Evolutionary conservation across 2,888 invertebrate species (phyloP).

Genomic region (Clistopyga incitator): DNA sequence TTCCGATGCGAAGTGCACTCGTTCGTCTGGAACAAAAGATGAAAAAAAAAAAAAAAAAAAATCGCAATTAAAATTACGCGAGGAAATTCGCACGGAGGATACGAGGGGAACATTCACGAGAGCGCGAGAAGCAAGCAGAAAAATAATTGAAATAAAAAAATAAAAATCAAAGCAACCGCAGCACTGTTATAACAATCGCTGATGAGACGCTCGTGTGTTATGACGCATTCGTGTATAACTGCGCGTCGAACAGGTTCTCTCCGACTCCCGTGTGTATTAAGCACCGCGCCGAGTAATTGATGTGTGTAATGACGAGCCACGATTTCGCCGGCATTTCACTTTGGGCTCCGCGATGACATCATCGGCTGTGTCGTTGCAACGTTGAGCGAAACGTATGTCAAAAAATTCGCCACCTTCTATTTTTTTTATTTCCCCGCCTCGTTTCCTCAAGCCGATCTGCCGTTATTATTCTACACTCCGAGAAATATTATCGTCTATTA

Average conservation of each 20-base stretch:
- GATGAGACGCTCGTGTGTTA: constrained; percentile 26
- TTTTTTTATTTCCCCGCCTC: background rate
- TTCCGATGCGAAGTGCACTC: constrained; percentile 69
- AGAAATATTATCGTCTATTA: no score
- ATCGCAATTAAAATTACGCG: constrained; percentile 50
- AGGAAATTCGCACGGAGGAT: constrained; percentile 38
- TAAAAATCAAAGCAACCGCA: constrained; percentile 39
- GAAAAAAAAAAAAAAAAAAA: no score
- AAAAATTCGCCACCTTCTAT: constrained; percentile 15
- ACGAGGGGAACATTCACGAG: constrained; percentile 12
- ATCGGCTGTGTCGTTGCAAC: constrained; percentile 6
- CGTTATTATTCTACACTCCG: background rate
- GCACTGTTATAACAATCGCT: constrained; percentile 51
- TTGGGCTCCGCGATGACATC: constrained; percentile 33
- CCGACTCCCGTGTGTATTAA: constrained; percentile 35
- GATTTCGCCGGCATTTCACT: constrained; percentile 46
- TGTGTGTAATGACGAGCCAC: constrained; percentile 30
- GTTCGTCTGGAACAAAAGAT: constrained; percentile 71
- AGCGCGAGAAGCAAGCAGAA: background rate
- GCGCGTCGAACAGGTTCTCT: constrained; percentile 38
- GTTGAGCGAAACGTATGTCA: background rate
- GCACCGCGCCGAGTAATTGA: constrained; percentile 20
- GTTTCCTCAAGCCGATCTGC: background rate
- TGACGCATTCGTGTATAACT: constrained; percentile 19
- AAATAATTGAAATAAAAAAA: constrained; percentile 3